phyloP scores from a whole-genome alignment of 2,113 vertebrate genomes.

The Odocoileus hemionus region DNA sequence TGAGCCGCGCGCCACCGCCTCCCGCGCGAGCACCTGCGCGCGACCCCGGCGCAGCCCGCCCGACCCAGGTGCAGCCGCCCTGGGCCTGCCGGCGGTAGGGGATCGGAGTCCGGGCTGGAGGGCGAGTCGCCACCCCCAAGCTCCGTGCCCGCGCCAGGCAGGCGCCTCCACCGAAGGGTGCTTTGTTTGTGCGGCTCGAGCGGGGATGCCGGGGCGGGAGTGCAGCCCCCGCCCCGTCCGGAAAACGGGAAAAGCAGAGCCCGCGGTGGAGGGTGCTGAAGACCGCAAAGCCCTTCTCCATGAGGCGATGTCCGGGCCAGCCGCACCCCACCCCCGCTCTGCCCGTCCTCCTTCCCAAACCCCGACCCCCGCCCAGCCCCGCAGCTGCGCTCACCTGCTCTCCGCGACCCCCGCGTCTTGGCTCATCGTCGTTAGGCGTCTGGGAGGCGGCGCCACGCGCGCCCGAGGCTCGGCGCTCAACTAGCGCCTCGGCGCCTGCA shows the following conservation, averaged over 20 bases:
- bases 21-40: neutral
- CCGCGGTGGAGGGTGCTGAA: neutral
- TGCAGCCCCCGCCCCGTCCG: neutral
- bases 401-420: neutral
- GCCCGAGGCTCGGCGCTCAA: neutral
- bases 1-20: neutral
- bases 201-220: neutral
- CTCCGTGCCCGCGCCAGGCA: neutral
- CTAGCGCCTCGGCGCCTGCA: neutral
- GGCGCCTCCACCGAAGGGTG: neutral
- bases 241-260: neutral
- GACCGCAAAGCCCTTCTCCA: neutral
- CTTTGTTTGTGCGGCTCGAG: neutral
- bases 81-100: rapidly evolving
- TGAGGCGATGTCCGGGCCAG: neutral
- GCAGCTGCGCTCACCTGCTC: conserved; percentile 37
- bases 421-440: neutral
- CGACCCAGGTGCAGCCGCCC: neutral
- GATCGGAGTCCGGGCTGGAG: rapidly evolving
- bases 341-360: neutral
- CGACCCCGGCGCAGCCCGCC: neutral
- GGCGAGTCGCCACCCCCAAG: neutral
- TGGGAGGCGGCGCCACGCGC: neutral
- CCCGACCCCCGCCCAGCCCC: too few species aligned
- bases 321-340: neutral